Evolutionary conservation across 2,888 invertebrate genomes (phyloP).

Genomic region (Vanessa cardui): DNA sequence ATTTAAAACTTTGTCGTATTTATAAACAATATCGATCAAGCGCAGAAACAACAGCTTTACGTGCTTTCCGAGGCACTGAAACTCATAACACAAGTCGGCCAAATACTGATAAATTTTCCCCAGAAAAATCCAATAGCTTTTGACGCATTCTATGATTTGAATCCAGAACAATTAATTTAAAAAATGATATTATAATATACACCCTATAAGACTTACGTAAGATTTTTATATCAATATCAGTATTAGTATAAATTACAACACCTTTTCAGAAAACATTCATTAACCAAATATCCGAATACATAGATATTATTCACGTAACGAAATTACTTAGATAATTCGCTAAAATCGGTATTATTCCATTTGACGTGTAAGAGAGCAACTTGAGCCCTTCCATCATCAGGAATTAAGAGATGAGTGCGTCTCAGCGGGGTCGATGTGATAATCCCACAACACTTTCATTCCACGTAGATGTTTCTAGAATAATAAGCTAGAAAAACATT

Average conservation of each 20-base stretch:
- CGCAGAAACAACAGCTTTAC: too few relatives aligned
- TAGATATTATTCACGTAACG: neutral
- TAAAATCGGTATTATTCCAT: conserved; percentile 30
- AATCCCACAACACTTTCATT: conserved; percentile 29
- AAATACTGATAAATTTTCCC: too few relatives aligned
- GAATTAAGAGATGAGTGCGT: conserved; percentile 41
- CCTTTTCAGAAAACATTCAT: neutral
- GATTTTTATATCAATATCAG: neutral
- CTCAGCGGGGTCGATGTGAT: conserved; percentile 35
- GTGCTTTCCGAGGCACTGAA: too few relatives aligned
- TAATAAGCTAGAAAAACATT: neutral
- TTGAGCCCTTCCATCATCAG: conserved; percentile 40
- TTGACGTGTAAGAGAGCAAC: conserved; percentile 35
- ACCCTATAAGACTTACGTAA: too few relatives aligned
- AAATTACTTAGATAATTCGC: neutral
- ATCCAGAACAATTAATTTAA: too few relatives aligned
- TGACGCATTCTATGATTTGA: too few relatives aligned
- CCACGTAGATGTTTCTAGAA: conserved; percentile 16
- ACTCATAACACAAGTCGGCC: too few relatives aligned
- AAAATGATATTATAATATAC: too few relatives aligned
- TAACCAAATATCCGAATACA: neutral
- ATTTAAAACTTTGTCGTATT: too few relatives aligned
- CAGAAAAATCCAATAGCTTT: too few relatives aligned
- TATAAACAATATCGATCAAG: too few relatives aligned
- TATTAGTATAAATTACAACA: neutral